Percentiles rank a stretch among this genome's conserved stretches.
phyloP scores from a whole-genome alignment of 2,797 vertebrate genomes.

The Geotrypetes seraphini region DNA sequence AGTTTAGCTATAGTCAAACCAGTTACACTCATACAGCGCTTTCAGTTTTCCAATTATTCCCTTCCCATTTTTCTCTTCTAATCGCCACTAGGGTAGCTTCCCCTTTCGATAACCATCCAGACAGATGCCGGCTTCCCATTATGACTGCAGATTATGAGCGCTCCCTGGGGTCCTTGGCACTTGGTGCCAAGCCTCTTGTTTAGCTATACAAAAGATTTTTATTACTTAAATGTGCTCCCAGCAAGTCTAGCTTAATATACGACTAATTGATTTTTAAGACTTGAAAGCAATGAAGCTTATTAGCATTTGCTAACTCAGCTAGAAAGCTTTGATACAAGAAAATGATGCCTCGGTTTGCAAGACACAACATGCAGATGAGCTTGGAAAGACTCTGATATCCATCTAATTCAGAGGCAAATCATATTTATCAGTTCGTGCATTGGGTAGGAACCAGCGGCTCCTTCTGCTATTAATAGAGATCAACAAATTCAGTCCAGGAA shows the following conservation, averaged over 20 bases:
- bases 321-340: slow-evolving; percentile 28
- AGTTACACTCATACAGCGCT: too few species aligned
- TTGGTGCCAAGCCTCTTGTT: slow-evolving; percentile 22
- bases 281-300: slow-evolving; percentile 52
- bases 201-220: slow-evolving; percentile 44
- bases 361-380: slow-evolving; percentile 31
- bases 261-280: slow-evolving; percentile 64
- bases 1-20: too few species aligned
- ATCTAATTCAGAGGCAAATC: slow-evolving; percentile 45
- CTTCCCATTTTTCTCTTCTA: too few species aligned
- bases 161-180: slow-evolving; percentile 2
- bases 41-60: too few species aligned
- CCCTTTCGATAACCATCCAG: not conserved
- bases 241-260: slow-evolving; percentile 53
- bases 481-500: not conserved
- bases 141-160: not conserved
- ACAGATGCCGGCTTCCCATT: not conserved
- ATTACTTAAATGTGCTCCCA: slow-evolving; percentile 56
- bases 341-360: slow-evolving; percentile 27
- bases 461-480: slow-evolving; percentile 21
- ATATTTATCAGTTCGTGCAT: slow-evolving; percentile 35
- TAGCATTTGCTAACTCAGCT: slow-evolving; percentile 58
- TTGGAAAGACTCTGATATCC: slow-evolving; percentile 35
- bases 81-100: not conserved
- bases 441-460: slow-evolving; percentile 30